These are phyloP conservation scores for Carettochelys insculpta DNA, from an alignment of 2,113 vertebrate genomes.

Conservation along the genomic window DNA sequence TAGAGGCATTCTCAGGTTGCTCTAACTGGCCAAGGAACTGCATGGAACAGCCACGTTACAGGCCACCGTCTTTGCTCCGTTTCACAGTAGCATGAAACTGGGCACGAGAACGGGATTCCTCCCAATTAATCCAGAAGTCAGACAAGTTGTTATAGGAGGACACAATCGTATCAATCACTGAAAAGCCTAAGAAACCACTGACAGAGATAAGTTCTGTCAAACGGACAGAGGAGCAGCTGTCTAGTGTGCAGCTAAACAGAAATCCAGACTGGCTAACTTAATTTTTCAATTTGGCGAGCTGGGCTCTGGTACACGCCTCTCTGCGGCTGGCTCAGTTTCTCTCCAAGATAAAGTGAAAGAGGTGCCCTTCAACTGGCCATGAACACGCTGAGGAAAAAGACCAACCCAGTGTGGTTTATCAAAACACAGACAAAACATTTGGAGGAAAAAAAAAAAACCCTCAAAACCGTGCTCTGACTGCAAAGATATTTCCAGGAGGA, in stretches of 20 bases:
- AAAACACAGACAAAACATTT: neutral
- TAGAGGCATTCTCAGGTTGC: neutral
- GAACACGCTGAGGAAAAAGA: neutral
- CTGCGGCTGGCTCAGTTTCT: neutral
- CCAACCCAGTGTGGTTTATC: rapidly evolving
- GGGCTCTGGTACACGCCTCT: neutral
- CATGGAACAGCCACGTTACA: neutral
- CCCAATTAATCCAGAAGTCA: neutral
- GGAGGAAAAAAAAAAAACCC: conserved; percentile 29
- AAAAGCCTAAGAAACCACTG: neutral
- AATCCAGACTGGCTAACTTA: conserved; percentile 50
- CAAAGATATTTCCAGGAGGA: neutral
- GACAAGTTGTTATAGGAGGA: neutral
- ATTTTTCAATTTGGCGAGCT: conserved; percentile 40
- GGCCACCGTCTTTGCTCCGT: neutral
- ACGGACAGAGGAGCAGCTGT: neutral
- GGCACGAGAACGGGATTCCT: neutral
- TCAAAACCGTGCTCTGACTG: rapidly evolving
- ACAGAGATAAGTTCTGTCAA: neutral
- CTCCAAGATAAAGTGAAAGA: neutral
- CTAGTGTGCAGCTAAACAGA: conserved; percentile 37
- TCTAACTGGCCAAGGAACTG: neutral
- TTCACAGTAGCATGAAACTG: neutral
- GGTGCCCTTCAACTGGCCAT: conserved; percentile 18
- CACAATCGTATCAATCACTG: neutral